Evolutionary conservation across 2,888 invertebrate genomes (phyloP).

Genomic region (Drosophila rellima): DNA sequence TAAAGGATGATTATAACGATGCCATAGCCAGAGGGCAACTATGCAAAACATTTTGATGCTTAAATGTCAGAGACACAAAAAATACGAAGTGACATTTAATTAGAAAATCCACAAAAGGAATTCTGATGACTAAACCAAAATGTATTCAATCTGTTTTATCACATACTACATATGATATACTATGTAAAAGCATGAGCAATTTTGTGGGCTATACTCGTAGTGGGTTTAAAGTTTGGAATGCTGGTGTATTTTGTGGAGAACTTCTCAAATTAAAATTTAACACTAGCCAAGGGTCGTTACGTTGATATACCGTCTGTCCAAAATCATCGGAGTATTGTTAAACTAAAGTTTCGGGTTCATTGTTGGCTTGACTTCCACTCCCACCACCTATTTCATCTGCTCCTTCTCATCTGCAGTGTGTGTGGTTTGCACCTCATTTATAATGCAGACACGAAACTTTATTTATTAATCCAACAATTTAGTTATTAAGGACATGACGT

Average conservation of each 20-base stretch:
- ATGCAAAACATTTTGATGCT: conserved; percentile 65
- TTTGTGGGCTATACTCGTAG: conserved; percentile 3
- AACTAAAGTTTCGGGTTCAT: conserved; percentile 31
- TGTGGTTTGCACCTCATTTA: conserved; percentile 32
- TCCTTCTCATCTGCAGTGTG: not conserved
- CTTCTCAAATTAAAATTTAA: conserved; percentile 54
- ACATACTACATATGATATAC: conserved; percentile 3
- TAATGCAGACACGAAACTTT: conserved; percentile 39
- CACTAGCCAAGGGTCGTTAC: conserved; percentile 36
- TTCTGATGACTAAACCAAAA: conserved; percentile 42
- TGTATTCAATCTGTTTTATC: conserved; percentile 22
- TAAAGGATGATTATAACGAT: conserved; percentile 51
- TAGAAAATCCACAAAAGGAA: conserved; percentile 64
- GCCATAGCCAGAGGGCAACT: conserved; percentile 52
- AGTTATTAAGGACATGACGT: conserved; percentile 51
- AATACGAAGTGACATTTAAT: conserved; percentile 76
- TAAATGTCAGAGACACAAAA: conserved; percentile 55
- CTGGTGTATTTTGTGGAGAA: conserved; percentile 17
- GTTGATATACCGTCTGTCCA: conserved; percentile 35
- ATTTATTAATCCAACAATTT: conserved; percentile 71
- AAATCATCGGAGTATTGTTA: conserved; percentile 9
- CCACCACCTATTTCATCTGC: not conserved
- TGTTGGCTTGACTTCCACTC: conserved; percentile 12
- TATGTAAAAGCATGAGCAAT: conserved; percentile 1
- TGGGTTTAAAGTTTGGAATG: conserved; percentile 9